Evolutionary conservation across 64 coral and sea anemone species (phyloP).

Genomic region (Actinia equina): DNA sequence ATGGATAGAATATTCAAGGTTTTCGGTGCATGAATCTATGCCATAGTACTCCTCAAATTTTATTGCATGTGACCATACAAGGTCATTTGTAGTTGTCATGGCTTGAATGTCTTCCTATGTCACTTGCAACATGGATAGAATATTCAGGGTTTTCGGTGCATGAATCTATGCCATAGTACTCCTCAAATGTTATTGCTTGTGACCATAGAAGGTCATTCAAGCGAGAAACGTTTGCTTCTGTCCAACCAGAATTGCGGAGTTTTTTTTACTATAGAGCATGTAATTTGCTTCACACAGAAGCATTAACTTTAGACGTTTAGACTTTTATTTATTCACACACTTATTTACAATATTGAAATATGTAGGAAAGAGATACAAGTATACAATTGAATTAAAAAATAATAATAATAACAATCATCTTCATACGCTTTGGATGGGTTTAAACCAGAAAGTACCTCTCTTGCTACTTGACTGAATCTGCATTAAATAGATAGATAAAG

Average conservation of each 20-base stretch:
- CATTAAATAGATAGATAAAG: no score
- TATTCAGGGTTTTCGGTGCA: constrained; percentile 49
- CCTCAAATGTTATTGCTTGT: constrained; percentile 46
- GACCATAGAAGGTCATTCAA: constrained; percentile 23
- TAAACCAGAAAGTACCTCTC: constrained; percentile 30
- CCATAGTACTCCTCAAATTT: constrained; percentile 48
- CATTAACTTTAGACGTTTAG: no score
- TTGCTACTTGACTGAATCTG: constrained; percentile 40
- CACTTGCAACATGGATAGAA: constrained; percentile 24
- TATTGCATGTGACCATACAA: constrained; percentile 54
- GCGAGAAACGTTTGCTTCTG: neutral
- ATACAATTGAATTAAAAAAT: no score
- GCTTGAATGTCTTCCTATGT: constrained; percentile 34
- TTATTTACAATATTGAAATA: no score
- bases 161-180: constrained; percentile 32
- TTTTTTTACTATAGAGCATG: constrained; percentile 37
- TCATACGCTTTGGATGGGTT: constrained; percentile 51
- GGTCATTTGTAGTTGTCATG: constrained; percentile 55
- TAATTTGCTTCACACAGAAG: neutral
- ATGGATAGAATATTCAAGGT: constrained; percentile 48
- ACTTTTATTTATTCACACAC: no score
- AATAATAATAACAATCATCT: no score
- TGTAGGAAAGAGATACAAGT: no score
- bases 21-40: constrained; percentile 25
- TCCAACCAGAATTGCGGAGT: constrained; percentile 21